Conservation (phyloP, 2,797 vertebrate genomes). For the Triplophysa yarkandensis region DNA sequence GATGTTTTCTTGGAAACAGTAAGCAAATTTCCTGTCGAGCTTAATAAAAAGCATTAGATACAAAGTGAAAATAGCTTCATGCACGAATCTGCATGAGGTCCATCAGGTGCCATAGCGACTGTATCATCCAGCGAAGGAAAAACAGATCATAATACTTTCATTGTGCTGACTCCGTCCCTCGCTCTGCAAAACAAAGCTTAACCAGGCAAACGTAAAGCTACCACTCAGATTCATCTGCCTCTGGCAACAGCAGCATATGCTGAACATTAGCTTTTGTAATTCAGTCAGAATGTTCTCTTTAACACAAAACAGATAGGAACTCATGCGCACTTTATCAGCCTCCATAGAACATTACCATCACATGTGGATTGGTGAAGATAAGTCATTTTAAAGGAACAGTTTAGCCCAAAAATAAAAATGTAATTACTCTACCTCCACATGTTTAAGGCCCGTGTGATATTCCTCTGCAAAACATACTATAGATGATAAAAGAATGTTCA, state of each 20-base stretch:
- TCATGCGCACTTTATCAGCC: slow-evolving; percentile 11
- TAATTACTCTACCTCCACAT: too few relatives aligned
- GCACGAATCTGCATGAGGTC: not conserved
- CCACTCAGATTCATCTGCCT: slow-evolving; percentile 27
- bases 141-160: slow-evolving; percentile 17
- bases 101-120: slow-evolving; percentile 23
- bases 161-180: slow-evolving; percentile 21
- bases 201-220: slow-evolving; percentile 19
- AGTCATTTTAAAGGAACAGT: not conserved
- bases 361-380: not conserved
- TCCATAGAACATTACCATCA: not conserved
- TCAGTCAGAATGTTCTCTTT: slow-evolving; percentile 30
- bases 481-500: too few relatives aligned
- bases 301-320: slow-evolving; percentile 19
- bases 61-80: slow-evolving; percentile 7
- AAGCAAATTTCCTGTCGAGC: not conserved
- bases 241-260: slow-evolving; percentile 35
- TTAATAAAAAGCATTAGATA: slow-evolving; percentile 24
- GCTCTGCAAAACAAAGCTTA: slow-evolving; percentile 13
- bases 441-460: too few relatives aligned
- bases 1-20: not conserved
- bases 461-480: too few relatives aligned
- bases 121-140: not conserved
- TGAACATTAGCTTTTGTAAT: slow-evolving; percentile 37
- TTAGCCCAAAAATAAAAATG: too few relatives aligned